Conservation (phyloP, 2,797 vertebrate genomes). For the Aythya fuligula region DNA sequence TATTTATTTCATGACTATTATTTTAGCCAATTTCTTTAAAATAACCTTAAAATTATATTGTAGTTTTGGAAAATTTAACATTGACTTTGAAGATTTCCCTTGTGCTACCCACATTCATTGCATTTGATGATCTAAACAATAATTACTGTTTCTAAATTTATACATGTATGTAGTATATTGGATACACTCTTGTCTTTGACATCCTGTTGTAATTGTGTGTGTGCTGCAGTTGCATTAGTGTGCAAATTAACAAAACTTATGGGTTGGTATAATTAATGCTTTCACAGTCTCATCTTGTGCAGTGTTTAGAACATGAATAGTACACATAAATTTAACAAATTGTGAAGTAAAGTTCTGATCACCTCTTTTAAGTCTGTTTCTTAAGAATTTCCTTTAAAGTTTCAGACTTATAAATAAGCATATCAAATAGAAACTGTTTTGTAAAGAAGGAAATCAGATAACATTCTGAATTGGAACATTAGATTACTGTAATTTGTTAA, state of each 20-base stretch:
- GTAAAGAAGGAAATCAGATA: not conserved
- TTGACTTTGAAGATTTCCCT: not conserved
- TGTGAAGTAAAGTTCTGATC: not conserved
- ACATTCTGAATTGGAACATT: not conserved
- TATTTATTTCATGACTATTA: not conserved
- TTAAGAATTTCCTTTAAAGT: not conserved
- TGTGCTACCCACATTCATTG: not conserved
- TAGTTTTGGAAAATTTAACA: not conserved
- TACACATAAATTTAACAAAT: not conserved
- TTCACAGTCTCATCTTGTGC: not conserved
- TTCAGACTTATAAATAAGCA: not conserved
- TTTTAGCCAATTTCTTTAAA: not conserved
- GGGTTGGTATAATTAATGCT: not conserved
- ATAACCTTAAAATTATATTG: not conserved
- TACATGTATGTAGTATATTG: not conserved
- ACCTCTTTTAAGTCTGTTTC: not conserved
- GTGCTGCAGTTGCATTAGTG: not conserved
- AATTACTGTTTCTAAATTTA: not conserved
- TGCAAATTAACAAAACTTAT: not conserved
- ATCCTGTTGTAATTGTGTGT: not conserved
- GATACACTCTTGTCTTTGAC: not conserved
- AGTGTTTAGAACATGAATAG: not conserved
- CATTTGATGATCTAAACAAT: not conserved
- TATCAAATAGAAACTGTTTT: not conserved
- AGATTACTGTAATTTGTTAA: not conserved